Base-by-base conservation (phyloP, 1,140 invertebrate species). In the Bombus turneri region DNA sequence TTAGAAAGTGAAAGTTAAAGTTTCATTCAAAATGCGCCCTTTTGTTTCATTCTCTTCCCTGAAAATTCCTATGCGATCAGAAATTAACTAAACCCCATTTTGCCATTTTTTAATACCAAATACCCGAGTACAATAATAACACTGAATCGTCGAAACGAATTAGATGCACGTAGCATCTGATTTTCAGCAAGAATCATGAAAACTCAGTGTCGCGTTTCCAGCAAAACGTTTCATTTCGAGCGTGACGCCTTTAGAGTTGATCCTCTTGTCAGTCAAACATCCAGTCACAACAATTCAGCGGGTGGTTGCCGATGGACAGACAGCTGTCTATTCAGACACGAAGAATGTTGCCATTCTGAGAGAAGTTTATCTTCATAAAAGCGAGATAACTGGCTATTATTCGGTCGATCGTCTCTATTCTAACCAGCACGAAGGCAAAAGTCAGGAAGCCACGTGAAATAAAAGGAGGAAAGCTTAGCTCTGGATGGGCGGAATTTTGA, bases 271-370 rank as follows among this genome's bases (percentile, higher is more conserved):
- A 85, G 74, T 93, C 93, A 93, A 93, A 88, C 87, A 86, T 82
- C 39, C 34, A 91, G 90, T 93, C 92, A 92, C 88, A 93, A 93
- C 93, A 94, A 91, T 90, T 71, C 87, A 64, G 82, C 88, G 87
- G 89, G 86, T 82, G 89, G 84, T 81, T 88, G 83, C 75, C 86
- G 81, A 84, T 78, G 79, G 86, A 85, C 78, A 62, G 87, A 90
- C 90, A 90, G 89, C 89, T 90, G 87, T 88, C 90, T 72, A 87
- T 90, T 87, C 77, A 69, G 41, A 77, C 75, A 43, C 74, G 76
- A 86, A 59, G 4, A 62, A 77, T 66, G 64, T 62, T 72, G 71
- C 53, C 41, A 66, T 77, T 88, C 72, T 15, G 64, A 31, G 69
- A 68, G 59, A 43, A 73, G 83, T 43, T 41, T 66, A 76, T 86